Base-by-base conservation (phyloP, 2,888 invertebrate species). In the Falcaria lacertinaria region DNA sequence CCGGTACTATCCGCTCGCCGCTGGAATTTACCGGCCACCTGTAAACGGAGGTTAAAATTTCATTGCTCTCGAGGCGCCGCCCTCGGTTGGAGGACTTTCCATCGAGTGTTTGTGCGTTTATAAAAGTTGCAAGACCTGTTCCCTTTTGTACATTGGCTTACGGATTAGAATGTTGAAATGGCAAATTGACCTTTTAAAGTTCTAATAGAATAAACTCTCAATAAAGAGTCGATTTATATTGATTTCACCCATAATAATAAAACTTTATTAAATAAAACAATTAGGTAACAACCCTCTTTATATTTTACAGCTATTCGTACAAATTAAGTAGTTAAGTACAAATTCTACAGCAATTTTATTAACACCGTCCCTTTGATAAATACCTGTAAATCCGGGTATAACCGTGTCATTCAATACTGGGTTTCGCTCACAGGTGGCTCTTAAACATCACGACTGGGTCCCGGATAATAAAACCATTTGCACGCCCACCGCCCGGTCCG, bases 1-100 rank as follows among this genome's bases (percentile, higher is more conserved):
- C 61, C 52, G 44, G 68, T 52, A 65, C 73, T 70, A 78, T 69
- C 74, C 77, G 74, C 72, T 46, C 57, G 47, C 47, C 51, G 50
- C 60, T 58, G 60, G 74, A 73, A 74, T 76, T 74, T 75, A 81
- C 76, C 75, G 76, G 72, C 82, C 81, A 83, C 83, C 83, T 81
- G 82, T 82, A 75, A 75, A 66, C 60, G 61, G 49, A 8, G 61
- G 66, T 79, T 64, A 80, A 75, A 81, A 78, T 80, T 81, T 78
- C 78, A 81, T 74, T 64, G 61, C 65, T 53, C 69, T 70, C 64
- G 56, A 69, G 60, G 8, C 28, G 28, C 28, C 28, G 28, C 3
- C 28, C n/a, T n/a, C 52, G 47, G 43, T 50, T n/a, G 15, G 60
- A 63, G 65, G 63, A 60, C 64, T 60, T 64, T 49, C 48, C 50